Evolutionary conservation across 2,888 invertebrate species (phyloP), one percentile per base, ranked within the genome.

Genomic region (Allacma fusca): DNA sequence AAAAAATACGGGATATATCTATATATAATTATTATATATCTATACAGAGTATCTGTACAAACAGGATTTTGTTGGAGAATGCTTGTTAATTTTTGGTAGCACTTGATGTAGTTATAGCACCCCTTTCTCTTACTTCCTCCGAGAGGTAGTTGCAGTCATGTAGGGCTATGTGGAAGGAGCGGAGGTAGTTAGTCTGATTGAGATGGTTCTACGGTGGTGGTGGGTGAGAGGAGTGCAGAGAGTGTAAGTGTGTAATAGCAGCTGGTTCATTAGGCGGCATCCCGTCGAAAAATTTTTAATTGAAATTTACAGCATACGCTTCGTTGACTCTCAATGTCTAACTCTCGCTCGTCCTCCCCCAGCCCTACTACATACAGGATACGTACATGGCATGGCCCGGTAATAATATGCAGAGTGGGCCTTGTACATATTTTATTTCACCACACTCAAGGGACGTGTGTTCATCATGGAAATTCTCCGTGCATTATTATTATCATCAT

Each of bases 231-330:
- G 62, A 62, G 62, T 34, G 57, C 43, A 64, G 75, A 67, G 67
- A 67, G 75, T 67, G 65, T 67, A 28, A 50, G 44, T 65, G 67
- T 72, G 78, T 78, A 77, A 77, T 78, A 78, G 67, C 76, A 78
- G 77, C 77, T 80, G 81, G 80, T 80, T 81, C 80, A 81, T 81
- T 81, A 80, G 76, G 50, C 78, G 70, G 71, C 62, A 34, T 73
- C 59, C 59, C 77, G 78, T 78, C 73, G 78, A 78, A 78, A 79
- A 78, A 78, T 81, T 81, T 81, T 81, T 81, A 81, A 81, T 81
- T 80, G 80, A 79, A 79, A 81, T 81, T 79, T 81, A 80, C 78
- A 79, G 73, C 80, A 62, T 75, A 64, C 80, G 75, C 78, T 80
- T 76, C 34, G 65, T 75, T 80, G 76, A 78, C 78, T 76, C 29